A percentile compares a stretch with the other conserved stretches of the same genome.
phyloP scores from a whole-genome alignment of 1,140 invertebrate species.

The Drosophila prosaltans region DNA sequence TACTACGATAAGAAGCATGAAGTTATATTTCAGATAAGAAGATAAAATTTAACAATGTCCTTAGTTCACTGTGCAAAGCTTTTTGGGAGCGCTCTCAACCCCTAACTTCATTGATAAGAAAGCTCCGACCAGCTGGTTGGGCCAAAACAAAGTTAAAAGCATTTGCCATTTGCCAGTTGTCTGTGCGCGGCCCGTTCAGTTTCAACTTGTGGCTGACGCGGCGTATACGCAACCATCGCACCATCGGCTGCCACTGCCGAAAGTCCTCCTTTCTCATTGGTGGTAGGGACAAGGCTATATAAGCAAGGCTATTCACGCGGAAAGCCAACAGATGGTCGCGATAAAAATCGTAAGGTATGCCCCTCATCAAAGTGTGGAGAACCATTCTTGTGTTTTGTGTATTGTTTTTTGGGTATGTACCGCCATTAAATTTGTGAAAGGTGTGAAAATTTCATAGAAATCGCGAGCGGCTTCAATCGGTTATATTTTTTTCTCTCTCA shows the following conservation, averaged over 20 bases:
- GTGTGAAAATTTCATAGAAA: constrained; percentile 60
- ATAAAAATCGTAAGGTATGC: constrained; percentile 49
- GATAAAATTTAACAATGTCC: background rate
- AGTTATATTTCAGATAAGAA: background rate
- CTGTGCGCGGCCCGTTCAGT: constrained; percentile 54
- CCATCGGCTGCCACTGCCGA: background rate
- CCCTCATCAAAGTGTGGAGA: constrained; percentile 3
- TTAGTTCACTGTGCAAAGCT: constrained; percentile 61
- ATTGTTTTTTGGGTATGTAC: constrained; percentile 10
- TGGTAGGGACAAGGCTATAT: constrained; percentile 51
- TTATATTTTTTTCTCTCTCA: constrained; percentile 35
- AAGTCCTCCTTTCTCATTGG: background rate
- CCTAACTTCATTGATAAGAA: constrained; percentile 68
- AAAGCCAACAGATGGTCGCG: constrained; percentile 79
- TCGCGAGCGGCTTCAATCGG: constrained; percentile 12
- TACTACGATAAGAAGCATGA: constrained; percentile 2
- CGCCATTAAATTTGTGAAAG: constrained; percentile 38
- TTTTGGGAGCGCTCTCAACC: constrained; percentile 49
- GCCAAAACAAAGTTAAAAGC: constrained; percentile 61
- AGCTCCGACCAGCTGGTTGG: constrained; percentile 68
- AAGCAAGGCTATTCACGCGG: constrained; percentile 45
- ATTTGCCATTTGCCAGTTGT: constrained; percentile 30
- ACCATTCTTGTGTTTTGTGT: background rate
- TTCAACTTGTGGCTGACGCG: constrained; percentile 56
- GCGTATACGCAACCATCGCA: constrained; percentile 71